A percentile compares a stretch with the other conserved stretches of the same genome.
phyloP scores from a whole-genome alignment of 2,113 vertebrate species.

The Oxyura jamaicensis region DNA sequence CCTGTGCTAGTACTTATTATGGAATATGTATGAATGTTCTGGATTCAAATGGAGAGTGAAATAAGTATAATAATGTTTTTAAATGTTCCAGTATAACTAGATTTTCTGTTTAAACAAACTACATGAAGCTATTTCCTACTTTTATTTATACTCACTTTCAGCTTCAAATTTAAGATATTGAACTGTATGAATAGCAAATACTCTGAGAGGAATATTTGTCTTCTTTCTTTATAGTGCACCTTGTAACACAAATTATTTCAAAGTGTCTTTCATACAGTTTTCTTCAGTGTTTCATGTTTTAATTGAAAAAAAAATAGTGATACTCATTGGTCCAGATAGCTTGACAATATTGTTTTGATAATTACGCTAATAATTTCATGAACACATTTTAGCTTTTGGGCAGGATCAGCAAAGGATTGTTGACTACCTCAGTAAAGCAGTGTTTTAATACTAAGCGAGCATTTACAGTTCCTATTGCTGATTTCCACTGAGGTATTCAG shows the following conservation, averaged over 20 bases:
- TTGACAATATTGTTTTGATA: background rate
- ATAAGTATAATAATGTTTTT: background rate
- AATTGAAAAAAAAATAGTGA: background rate
- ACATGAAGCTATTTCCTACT: background rate
- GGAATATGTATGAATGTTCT: background rate
- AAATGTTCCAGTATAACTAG: background rate
- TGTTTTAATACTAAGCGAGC: background rate
- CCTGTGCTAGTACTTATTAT: background rate
- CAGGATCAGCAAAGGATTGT: background rate
- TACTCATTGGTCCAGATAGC: background rate
- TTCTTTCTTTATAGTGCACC: background rate
- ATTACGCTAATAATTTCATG: background rate
- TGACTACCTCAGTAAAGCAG: background rate
- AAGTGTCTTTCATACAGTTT: background rate
- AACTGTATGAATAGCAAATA: background rate
- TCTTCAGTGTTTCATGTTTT: background rate
- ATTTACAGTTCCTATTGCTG: background rate
- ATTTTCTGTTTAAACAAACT: background rate
- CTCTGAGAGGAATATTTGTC: background rate
- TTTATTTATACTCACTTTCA: background rate
- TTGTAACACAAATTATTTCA: background rate
- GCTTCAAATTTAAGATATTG: background rate
- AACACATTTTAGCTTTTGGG: background rate
- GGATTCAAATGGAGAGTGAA: background rate
- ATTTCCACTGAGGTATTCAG: background rate